Evolutionary conservation across 2,797 vertebrate species (phyloP), one percentile per base, ranked within the genome.

Genomic region (Phataginus tricuspis): DNA sequence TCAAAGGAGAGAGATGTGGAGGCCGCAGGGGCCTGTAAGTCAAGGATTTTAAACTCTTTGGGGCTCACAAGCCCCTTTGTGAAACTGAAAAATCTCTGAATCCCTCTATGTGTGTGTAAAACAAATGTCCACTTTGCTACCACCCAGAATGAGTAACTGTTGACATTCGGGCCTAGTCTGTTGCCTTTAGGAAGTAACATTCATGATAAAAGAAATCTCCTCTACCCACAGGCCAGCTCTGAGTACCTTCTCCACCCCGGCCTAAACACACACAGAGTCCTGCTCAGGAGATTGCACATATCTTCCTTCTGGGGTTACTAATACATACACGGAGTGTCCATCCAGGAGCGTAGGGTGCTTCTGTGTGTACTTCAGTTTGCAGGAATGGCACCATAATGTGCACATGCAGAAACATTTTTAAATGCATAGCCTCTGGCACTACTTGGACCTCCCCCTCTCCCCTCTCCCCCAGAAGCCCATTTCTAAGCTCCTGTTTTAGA

Each of bases 161-260:
- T 45, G 49, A 39, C 13, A 31, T 71, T 77, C 72, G 34, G 15
- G 37, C n/a, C 4, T 8, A 37, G 9, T 84, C 16, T 75, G 0
- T 57, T 66, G 75, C 34, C 74, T 96, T 86, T 61, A 51, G 63
- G 68, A 95, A 78, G 49, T 68, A 66, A n/a, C 27, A 27, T 77
- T 63, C 7, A 3, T 53, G 39, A 75, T 61, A n/a, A 86, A 72
- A 66, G 21, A n/a, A 4, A 4, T 68, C 45, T 71, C 29, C 61
- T 90, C 57, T 78, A 21, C 29, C 31, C 34, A 15, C 34, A 49
- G 18, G 64, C 57, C 13, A 37, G 21, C 16, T 34, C 49, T 42
- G 18, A 39, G 4, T 0, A 31, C 27, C 23, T 8, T 37, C 6
- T 3, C 8, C 9, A 42, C 1, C 29, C 2, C 31, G 45, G 45